phyloP scores from a whole-genome alignment of 2,888 invertebrate species.

The Sesia apiformis region DNA sequence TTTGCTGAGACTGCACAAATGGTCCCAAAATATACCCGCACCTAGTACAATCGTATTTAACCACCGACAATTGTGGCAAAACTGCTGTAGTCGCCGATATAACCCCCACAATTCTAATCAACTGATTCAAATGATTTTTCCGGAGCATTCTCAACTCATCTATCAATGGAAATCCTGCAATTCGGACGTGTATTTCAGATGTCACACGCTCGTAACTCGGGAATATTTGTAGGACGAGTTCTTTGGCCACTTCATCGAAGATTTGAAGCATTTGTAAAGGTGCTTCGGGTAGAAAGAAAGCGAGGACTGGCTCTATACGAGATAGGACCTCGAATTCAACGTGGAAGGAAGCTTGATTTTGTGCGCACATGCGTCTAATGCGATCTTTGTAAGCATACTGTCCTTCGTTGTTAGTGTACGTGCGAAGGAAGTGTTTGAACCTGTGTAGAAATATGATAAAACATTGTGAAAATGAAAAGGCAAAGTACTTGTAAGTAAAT shows the following conservation, averaged over 20 bases:
- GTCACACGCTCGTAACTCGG: conserved; percentile 97
- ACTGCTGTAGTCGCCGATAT: conserved; percentile 97
- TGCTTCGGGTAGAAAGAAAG: conserved; percentile 98
- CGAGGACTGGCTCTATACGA: conserved; percentile 91
- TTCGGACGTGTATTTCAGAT: conserved; percentile 94
- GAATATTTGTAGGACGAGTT: conserved; percentile 93
- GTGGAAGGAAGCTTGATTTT: conserved; percentile 90
- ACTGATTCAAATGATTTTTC: conserved; percentile 92
- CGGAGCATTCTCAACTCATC: conserved; percentile 96
- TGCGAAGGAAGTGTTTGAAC: conserved; percentile 93
- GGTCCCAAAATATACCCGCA: conserved; percentile 97
- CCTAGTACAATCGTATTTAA: conserved; percentile 97
- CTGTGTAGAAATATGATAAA: conserved; percentile 27
- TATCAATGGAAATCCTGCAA: conserved; percentile 94
- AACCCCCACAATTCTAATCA: conserved; percentile 91
- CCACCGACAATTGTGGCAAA: conserved; percentile 94
- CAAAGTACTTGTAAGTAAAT: no score
- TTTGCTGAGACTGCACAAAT: conserved; percentile 93
- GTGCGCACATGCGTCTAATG: conserved; percentile 95
- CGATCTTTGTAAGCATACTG: conserved; percentile 93
- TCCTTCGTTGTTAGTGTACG: conserved; percentile 89
- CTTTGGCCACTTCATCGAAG: conserved; percentile 95
- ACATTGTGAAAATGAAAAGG: no score
- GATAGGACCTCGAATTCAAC: conserved; percentile 96
- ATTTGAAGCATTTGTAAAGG: conserved; percentile 97